Percentiles rank a stretch among this genome's conserved stretches.
phyloP scores from a whole-genome alignment of 1,140 invertebrate genomes.

The Drosophila insularis region DNA sequence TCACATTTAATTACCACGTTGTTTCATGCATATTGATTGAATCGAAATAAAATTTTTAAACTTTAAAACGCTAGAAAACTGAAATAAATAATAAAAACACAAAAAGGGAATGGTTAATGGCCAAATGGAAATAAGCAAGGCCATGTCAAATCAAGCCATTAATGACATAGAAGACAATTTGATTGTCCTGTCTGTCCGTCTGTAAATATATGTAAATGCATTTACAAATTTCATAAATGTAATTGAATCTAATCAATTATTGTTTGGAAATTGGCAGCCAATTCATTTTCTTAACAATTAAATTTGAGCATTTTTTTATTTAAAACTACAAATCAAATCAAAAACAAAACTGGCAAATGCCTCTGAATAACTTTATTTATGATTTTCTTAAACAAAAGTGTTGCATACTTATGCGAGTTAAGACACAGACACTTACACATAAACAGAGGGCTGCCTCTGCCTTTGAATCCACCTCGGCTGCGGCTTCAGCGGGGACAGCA shows the following conservation, averaged over 20 bases:
- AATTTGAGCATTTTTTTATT: too few relatives aligned
- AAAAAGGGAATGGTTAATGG: not conserved
- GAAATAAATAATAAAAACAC: not conserved
- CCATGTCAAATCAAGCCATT: not conserved
- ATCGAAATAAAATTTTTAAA: slow-evolving; percentile 23
- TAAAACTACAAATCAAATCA: too few relatives aligned
- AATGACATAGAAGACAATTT: not conserved
- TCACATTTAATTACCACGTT: slow-evolving; percentile 58
- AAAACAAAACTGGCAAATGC: not conserved
- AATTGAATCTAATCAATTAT: too few relatives aligned
- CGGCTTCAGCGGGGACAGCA: not conserved
- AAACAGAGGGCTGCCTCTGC: not conserved
- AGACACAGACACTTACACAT: not conserved
- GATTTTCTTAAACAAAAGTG: not conserved
- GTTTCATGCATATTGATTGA: slow-evolving; percentile 71
- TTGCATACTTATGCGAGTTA: slow-evolving; percentile 10
- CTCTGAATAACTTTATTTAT: not conserved
- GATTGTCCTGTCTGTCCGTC: not conserved
- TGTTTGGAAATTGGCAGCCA: too few relatives aligned
- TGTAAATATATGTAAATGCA: not conserved
- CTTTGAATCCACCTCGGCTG: not conserved
- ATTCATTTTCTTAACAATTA: too few relatives aligned
- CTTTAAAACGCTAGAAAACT: slow-evolving; percentile 1
- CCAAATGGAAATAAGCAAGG: not conserved
- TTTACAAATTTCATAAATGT: not conserved